Conservation (phyloP, 1,140 invertebrate species). For the Drosophila burlai region DNA sequence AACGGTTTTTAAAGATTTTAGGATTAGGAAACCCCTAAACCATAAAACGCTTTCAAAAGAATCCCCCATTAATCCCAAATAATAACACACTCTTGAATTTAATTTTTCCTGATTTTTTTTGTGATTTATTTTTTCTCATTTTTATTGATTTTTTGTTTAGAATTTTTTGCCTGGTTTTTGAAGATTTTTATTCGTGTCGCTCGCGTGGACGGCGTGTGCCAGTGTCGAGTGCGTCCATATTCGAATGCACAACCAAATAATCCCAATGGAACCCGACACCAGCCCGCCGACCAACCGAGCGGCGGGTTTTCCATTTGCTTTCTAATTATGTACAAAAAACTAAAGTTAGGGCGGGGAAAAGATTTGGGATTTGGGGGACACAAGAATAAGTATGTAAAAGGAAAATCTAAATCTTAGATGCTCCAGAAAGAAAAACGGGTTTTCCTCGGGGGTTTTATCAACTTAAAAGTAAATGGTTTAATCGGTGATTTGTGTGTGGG, state of each 20-base stretch:
- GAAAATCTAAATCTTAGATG: conserved; percentile 47
- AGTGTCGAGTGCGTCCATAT: conserved; percentile 49
- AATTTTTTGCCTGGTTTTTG: conserved; percentile 53
- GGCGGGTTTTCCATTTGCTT: conserved; percentile 57
- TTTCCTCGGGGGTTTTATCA: conserved; percentile 2
- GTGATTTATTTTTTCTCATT: conserved; percentile 65
- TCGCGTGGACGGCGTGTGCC: conserved; percentile 26
- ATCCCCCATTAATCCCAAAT: not conserved
- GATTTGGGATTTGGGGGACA: not conserved
- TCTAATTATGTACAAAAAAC: conserved; percentile 74
- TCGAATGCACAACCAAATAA: conserved; percentile 44
- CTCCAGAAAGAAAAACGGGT: conserved; percentile 19
- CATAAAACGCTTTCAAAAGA: too few species aligned
- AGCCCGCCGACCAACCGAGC: conserved; percentile 35
- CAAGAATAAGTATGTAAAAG: conserved; percentile 42
- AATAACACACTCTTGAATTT: conserved; percentile 24
- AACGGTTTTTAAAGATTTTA: too few species aligned
- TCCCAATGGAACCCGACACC: conserved; percentile 65
- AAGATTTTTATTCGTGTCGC: conserved; percentile 64
- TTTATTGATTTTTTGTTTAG: conserved; percentile 64
- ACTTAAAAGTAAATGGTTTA: conserved; percentile 56
- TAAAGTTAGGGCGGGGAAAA: conserved; percentile 46
- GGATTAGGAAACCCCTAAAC: too few species aligned
- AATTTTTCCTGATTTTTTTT: conserved; percentile 75
- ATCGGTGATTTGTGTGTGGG: conserved; percentile 27